Evolutionary conservation across 2,888 invertebrate genomes (phyloP).

Genomic region (Epinotia brunnichana): DNA sequence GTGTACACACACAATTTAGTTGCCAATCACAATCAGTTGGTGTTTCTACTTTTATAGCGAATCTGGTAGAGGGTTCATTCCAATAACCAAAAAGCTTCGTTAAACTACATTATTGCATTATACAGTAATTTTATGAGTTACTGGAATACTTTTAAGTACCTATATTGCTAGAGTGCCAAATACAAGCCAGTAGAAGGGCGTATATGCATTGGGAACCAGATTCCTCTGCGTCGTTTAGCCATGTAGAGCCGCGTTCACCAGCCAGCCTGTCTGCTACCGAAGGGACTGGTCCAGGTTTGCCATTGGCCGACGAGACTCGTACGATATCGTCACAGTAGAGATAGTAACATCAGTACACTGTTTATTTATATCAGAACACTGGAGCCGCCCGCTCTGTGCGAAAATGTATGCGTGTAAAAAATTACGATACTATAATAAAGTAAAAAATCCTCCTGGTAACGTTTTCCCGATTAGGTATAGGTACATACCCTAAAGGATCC

Average conservation of each 20-base stretch:
- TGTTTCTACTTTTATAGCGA: neutral
- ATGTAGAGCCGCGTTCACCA: conserved; percentile 21
- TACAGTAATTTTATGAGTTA: neutral
- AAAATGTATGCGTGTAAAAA: too few species aligned
- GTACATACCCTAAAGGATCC: too few species aligned
- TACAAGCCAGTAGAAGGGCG: neutral
- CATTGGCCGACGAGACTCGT: conserved; percentile 47
- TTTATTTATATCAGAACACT: too few species aligned
- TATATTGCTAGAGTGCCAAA: neutral
- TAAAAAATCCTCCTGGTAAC: too few species aligned
- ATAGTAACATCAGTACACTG: neutral
- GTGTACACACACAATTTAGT: too few species aligned
- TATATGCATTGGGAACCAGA: neutral
- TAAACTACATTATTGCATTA: too few species aligned
- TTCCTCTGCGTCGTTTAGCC: neutral
- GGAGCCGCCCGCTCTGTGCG: too few species aligned
- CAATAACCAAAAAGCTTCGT: neutral
- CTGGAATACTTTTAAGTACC: neutral
- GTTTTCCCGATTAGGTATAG: too few species aligned
- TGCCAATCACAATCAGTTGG: neutral
- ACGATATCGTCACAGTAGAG: conserved; percentile 40
- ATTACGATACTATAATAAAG: too few species aligned
- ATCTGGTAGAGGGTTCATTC: neutral
- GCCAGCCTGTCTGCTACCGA: conserved; percentile 45
- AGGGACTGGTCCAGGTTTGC: conserved; percentile 31